phyloP scores from a whole-genome alignment of 2,888 invertebrate genomes.

The Lepidocyrtoides sp. region DNA sequence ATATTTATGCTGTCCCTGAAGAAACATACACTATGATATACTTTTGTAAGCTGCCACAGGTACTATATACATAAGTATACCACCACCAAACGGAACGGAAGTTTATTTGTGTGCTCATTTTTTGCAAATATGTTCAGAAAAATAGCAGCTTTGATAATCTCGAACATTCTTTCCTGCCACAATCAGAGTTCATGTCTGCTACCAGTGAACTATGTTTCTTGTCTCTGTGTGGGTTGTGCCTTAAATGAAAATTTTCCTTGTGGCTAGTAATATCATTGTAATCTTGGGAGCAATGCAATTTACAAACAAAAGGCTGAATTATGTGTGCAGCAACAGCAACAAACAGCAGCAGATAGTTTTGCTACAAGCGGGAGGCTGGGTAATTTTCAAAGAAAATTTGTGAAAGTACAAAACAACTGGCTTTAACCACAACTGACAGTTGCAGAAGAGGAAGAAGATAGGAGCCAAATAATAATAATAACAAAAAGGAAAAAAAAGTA shows the following conservation, averaged over 20 bases:
- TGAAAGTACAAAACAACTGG: slow-evolving; percentile 59
- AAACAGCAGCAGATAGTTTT: slow-evolving; percentile 39
- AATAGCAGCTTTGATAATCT: slow-evolving; percentile 34
- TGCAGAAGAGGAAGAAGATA: slow-evolving; percentile 41
- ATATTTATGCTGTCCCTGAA: too few species aligned
- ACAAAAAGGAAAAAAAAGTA: slow-evolving; percentile 66
- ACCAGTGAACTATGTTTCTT: neutral
- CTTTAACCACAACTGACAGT: slow-evolving; percentile 68
- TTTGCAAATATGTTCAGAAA: neutral
- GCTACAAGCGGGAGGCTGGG: slow-evolving; percentile 43
- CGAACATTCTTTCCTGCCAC: slow-evolving; percentile 61
- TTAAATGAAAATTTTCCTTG: slow-evolving; percentile 67
- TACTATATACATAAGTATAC: too few species aligned
- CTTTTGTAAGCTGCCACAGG: too few species aligned
- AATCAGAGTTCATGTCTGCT: slow-evolving; percentile 58
- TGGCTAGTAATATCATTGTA: slow-evolving; percentile 66
- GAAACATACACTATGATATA: too few species aligned
- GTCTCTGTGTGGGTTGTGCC: slow-evolving; percentile 9
- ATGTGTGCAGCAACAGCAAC: slow-evolving; percentile 29
- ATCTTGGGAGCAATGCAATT: slow-evolving; percentile 70
- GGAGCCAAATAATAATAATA: slow-evolving; percentile 12
- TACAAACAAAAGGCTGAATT: slow-evolving; percentile 60
- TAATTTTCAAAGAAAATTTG: slow-evolving; percentile 73
- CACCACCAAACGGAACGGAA: too few species aligned
- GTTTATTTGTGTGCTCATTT: too few species aligned